Evolutionary conservation across 2,888 invertebrate species (phyloP).

Genomic region (Galeruca laticollis): DNA sequence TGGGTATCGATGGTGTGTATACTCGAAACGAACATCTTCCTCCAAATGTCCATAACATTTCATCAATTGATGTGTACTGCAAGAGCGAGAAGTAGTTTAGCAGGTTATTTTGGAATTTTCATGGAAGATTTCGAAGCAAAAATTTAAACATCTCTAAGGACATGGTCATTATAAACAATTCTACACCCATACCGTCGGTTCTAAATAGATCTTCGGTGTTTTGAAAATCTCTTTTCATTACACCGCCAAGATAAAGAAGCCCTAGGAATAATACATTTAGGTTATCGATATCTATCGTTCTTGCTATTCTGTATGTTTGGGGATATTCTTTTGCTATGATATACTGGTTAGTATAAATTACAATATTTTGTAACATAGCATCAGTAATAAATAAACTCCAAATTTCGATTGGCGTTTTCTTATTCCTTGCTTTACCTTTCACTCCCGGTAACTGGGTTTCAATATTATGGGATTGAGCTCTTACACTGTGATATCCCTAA

Average conservation of each 20-base stretch:
- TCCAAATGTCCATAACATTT: slow-evolving; percentile 18
- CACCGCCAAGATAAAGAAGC: too few relatives aligned
- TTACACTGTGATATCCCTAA: slow-evolving; percentile 15
- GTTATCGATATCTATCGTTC: slow-evolving; percentile 21
- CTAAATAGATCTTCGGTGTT: slow-evolving; percentile 13
- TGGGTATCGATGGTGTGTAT: slow-evolving; percentile 24
- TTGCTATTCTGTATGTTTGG: slow-evolving; percentile 21
- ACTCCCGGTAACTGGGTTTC: too few relatives aligned
- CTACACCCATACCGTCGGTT: slow-evolving; percentile 18
- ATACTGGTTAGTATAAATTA: too few relatives aligned
- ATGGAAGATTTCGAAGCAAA: slow-evolving; percentile 2
- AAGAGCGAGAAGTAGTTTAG: slow-evolving; percentile 3
- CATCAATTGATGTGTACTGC: slow-evolving; percentile 16
- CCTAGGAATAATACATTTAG: slow-evolving; percentile 24
- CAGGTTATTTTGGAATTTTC: background rate
- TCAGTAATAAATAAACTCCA: too few relatives aligned
- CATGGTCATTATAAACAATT: slow-evolving; percentile 2
- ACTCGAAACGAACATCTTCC: slow-evolving; percentile 20
- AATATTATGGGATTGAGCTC: slow-evolving; percentile 7
- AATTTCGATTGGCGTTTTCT: too few relatives aligned
- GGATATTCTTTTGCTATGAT: slow-evolving; percentile 18
- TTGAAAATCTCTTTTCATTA: too few relatives aligned
- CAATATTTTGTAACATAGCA: too few relatives aligned
- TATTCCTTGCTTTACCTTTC: too few relatives aligned
- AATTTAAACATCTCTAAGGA: slow-evolving; percentile 8